Base-by-base conservation (phyloP, 2,888 invertebrate genomes). In the Tromatobia lineatoria region DNA sequence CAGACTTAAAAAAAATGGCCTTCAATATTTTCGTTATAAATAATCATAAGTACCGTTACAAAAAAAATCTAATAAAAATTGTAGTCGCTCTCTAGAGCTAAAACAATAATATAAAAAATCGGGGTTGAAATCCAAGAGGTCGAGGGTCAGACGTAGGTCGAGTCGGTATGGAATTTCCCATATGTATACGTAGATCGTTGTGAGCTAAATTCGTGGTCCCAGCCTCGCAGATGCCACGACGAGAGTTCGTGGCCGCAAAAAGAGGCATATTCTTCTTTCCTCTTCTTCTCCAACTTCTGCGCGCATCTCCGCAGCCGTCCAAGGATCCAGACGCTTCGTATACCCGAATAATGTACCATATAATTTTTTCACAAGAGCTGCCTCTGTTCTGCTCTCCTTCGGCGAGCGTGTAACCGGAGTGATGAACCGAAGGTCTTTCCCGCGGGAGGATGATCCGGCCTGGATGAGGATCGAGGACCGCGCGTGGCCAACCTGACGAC, bases 191-290 rank as follows among this genome's bases (percentile, higher is more conserved):
- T 47, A 47, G 34, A 45, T 15, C 34, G 45, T 52, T 11, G 38
- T 23, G 57, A n/a, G 52, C 52, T 66, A 42, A 34, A 20, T 52
- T 54, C 54, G 67, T 67, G 66, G 77, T 75, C 75, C 70, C 54
- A 54, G 45, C 71, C 67, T 57, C 71, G 71, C 76, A 82, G 79
- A 86, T 82, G 79, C 75, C 70, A 34, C 59, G 73, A 67, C 85
- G 67, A 34, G 34, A 42, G 15, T 69, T 79, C 57, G 78, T 20
- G 69, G 59, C 57, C 77, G 84, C 84, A 84, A 84, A 84, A 84
- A 84, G 70, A 69, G 69, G 64, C 25, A 69, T 70, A 67, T 61
- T 82, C 76, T 73, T 78, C 29, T 42, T 52, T 75, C 57, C 38
- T 13, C 50, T 69, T 74, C 79, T 69, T 69, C 75, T 61, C 57